Evolutionary conservation across 1,140 invertebrate species (phyloP).

Genomic region (Brachionus sp.): DNA sequence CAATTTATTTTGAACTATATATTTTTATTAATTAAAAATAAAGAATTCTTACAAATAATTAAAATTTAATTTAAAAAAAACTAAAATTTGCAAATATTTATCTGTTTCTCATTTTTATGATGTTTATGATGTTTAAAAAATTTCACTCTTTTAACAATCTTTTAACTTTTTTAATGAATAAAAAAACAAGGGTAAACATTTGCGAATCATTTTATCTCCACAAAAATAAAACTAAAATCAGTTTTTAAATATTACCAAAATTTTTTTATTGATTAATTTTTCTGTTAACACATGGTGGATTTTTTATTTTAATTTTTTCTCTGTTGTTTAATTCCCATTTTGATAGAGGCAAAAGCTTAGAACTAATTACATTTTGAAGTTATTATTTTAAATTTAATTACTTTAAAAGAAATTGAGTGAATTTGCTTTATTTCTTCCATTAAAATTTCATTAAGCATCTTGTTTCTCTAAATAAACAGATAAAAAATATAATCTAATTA

Average conservation of each 20-base stretch:
- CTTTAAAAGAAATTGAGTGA: slow-evolving; percentile 38
- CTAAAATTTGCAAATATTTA: too few relatives aligned
- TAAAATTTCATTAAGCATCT: slow-evolving; percentile 9
- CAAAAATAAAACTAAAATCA: not conserved
- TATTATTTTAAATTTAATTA: not conserved
- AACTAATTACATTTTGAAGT: not conserved
- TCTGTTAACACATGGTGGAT: slow-evolving; percentile 11
- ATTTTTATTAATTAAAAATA: too few relatives aligned
- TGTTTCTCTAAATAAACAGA: slow-evolving; percentile 16
- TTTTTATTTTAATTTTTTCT: not conserved
- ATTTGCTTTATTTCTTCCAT: slow-evolving; percentile 42
- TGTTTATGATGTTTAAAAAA: too few relatives aligned
- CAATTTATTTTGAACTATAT: too few relatives aligned
- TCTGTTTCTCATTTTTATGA: too few relatives aligned
- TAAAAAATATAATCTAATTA: not conserved
- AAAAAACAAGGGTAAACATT: too few relatives aligned
- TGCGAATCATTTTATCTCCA: too few relatives aligned
- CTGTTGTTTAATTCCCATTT: not conserved
- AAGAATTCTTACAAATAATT: too few relatives aligned
- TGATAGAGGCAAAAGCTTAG: not conserved
- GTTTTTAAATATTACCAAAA: not conserved
- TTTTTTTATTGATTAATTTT: not conserved
- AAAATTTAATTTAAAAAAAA: too few relatives aligned
- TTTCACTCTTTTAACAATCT: too few relatives aligned
- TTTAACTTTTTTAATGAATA: too few relatives aligned